Evolutionary conservation across 2,797 vertebrate genomes (phyloP), one percentile per base, ranked within the genome.

Genomic region (Todus mexicanus): DNA sequence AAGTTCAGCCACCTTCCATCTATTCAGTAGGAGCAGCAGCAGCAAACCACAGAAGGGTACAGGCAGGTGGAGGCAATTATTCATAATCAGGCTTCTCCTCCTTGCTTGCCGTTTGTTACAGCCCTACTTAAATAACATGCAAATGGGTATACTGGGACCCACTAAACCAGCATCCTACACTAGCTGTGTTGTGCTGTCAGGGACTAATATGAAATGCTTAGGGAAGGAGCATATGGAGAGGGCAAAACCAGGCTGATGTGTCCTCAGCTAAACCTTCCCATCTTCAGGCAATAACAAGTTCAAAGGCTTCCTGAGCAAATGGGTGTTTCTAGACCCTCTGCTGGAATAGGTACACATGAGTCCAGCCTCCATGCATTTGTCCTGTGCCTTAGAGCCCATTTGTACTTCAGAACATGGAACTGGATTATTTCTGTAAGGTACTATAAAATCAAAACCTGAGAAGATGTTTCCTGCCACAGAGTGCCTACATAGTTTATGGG

Each of bases 241-340:
- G n/a, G 78, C 38, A 68, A 71, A 76, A 79, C 2, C 40, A 57
- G 40, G 33, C 10, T n/a, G 31, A 16, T 40, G 23, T 45, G 29
- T 69, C n/a, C 63, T 47, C 4, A 20, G 53, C 26, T 68, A 65
- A 85, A 71, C 42, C 26, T 53, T 71, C 37, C 5, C 1, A 0
- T 37, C 47, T 65, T 57, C 0, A 0, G 19, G 54, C 33, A 42
- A 21, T n/a, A 57, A 40, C 59, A 38, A 23, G 59, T 56, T 65
- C 51, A 73, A 90, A 89, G 31, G 12, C 43, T 86, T 91, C 61
- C 31, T 11, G 23, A 48, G 51, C 31, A 70, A 59, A 54, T 0
- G 15, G 50, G 51, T 0, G 0, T 64, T 40, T 11, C 40, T 10
- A 4, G 27, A 40, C 19, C 45, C 29, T 35, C 23, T 75, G 6